Base-by-base conservation (phyloP, 2,888 invertebrate species). In the Leptothorax acervorum region DNA sequence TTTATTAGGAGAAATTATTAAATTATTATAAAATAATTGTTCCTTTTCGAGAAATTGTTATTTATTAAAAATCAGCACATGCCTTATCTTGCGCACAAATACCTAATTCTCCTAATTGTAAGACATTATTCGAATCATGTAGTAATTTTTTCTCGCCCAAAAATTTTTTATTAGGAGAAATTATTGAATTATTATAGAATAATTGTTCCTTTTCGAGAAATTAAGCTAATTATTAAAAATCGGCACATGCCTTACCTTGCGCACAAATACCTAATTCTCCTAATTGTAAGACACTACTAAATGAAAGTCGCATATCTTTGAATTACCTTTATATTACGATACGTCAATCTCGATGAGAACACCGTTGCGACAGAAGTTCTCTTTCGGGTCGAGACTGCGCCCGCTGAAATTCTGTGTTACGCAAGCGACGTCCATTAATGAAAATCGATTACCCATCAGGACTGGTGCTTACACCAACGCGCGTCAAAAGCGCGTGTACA, bases 361-460 rank as follows among this genome's bases (percentile, higher is more conserved):
- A 89, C 81, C 83, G 81, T 65, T 88, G 85, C 84, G 71, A 90
- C 85, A 79, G 82, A 87, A 84, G 55, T 74, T 81, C 87, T 81
- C 85, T 85, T 84, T 86, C 76, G 70, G 87, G 84, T 85, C 87
- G 91, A 85, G 88, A 89, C 90, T 86, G 90, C 84, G 87, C 89
- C 86, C 84, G 88, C 83, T 89, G 88, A 90, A 91, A 90, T 91
- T 91, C 87, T 89, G 90, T 90, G 91, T 88, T 91, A 90, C 89
- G 89, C 87, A 87, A 88, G 86, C 91, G 91, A 89, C 90, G 89
- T 92, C 91, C 92, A 92, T 92, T 93, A 93, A 93, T 91, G 93
- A 92, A 93, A 93, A 93, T 93, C 92, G 93, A 92, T 92, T 90
- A 92, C 88, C 91, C 91, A 92, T 92, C 92, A 88, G 85, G 86